Conservation (phyloP, 2,113 vertebrate species). For the Sylvilagus bachmani region DNA sequence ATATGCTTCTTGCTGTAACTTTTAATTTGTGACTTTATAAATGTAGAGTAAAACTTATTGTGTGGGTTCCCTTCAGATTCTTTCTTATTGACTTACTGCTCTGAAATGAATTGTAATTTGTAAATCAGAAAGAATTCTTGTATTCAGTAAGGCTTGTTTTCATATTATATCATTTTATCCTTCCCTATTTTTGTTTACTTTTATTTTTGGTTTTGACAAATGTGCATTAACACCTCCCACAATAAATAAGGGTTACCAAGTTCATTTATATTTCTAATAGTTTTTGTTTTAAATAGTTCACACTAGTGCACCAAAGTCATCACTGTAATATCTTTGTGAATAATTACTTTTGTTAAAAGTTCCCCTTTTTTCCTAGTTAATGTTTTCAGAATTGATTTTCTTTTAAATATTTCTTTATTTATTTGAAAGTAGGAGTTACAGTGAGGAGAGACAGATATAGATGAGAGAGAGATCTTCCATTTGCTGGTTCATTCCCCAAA, state of each 20-base stretch:
- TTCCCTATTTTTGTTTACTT: background rate
- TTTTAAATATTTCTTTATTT: no score
- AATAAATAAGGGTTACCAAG: background rate
- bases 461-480: no score
- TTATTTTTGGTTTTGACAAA: conserved; percentile 6
- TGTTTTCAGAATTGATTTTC: background rate
- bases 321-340: background rate
- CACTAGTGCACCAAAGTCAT: background rate
- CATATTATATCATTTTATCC: background rate
- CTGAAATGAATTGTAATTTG: background rate
- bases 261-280: background rate
- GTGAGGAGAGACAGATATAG: no score
- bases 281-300: background rate
- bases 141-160: background rate
- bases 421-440: no score
- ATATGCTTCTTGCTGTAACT: background rate
- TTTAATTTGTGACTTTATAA: conserved; percentile 29
- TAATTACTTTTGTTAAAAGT: conserved; percentile 1
- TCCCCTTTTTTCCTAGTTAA: background rate
- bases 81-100: background rate
- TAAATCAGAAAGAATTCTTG: background rate
- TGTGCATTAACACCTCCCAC: background rate
- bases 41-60: background rate
- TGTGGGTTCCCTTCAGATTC: background rate
- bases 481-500: no score